Evolutionary conservation across 2,797 vertebrate species (phyloP).

Genomic region (Parauchenoglanis punctatus): DNA sequence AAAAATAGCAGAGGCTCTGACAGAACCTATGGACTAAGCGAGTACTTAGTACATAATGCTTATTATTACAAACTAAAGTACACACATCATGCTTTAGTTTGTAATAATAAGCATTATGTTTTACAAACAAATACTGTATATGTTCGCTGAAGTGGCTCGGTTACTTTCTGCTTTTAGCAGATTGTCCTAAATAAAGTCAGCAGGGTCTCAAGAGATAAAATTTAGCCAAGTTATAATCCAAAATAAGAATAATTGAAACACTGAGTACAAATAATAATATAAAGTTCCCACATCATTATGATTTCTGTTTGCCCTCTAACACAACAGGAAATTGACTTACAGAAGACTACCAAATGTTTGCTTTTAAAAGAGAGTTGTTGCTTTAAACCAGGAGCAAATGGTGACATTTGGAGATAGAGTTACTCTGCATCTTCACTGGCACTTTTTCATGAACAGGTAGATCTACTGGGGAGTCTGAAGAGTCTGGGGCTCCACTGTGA

Average conservation of each 20-base stretch:
- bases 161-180: background rate
- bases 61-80: too few species aligned
- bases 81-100: too few species aligned
- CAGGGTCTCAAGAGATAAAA: background rate
- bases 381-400: background rate
- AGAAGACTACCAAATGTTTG: background rate
- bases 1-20: background rate
- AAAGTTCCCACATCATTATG: slow-evolving; percentile 6
- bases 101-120: background rate
- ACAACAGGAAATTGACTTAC: background rate
- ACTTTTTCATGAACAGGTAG: background rate
- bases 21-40: background rate
- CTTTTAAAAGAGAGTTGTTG: background rate
- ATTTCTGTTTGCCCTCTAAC: background rate
- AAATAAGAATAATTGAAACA: background rate
- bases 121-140: background rate
- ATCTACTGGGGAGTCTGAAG: background rate
- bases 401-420: background rate
- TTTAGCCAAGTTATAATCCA: background rate
- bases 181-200: background rate
- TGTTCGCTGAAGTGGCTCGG: background rate
- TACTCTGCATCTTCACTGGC: background rate
- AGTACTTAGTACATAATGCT: background rate
- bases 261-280: background rate
- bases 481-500: background rate